Percentiles rank a stretch among this genome's conserved stretches.
Conservation (phyloP, 2,113 vertebrate species). For the Lamprologus ornatipinnis region DNA sequence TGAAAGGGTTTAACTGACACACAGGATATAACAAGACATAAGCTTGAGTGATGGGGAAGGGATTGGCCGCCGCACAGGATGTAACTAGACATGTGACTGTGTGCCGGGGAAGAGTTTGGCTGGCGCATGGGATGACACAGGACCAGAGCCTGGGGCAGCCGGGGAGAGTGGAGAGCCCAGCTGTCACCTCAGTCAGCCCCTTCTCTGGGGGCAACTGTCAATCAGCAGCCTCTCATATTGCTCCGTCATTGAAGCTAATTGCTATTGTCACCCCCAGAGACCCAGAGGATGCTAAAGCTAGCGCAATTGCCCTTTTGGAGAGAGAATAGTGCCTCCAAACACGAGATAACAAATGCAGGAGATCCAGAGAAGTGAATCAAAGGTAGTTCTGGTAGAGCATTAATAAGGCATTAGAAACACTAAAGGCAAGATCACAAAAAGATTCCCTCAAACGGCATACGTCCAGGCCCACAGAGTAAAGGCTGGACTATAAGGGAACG, state of each 20-base stretch:
- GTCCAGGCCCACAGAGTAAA: slow-evolving; percentile 22
- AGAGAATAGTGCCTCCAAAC: slow-evolving; percentile 61
- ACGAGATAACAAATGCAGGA: slow-evolving; percentile 45
- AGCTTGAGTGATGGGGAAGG: slow-evolving; percentile 59
- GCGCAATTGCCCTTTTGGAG: slow-evolving; percentile 61
- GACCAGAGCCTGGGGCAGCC: slow-evolving; percentile 68
- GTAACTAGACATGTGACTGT: slow-evolving; percentile 51
- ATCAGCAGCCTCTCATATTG: slow-evolving; percentile 65
- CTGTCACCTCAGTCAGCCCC: slow-evolving; percentile 70
- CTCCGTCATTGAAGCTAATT: slow-evolving; percentile 70
- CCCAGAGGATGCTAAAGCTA: slow-evolving; percentile 61
- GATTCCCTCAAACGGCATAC: slow-evolving; percentile 22
- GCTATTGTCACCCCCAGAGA: slow-evolving; percentile 69
- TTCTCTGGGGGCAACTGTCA: slow-evolving; percentile 70
- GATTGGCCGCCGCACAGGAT: slow-evolving; percentile 57
- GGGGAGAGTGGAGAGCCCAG: slow-evolving; percentile 62
- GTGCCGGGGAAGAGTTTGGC: slow-evolving; percentile 56
- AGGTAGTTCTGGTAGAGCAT: slow-evolving; percentile 46
- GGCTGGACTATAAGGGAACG: slow-evolving; percentile 28
- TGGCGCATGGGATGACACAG: slow-evolving; percentile 55
- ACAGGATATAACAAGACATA: slow-evolving; percentile 49
- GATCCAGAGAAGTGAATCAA: slow-evolving; percentile 54
- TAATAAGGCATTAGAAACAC: slow-evolving; percentile 61
- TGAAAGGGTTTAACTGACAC: slow-evolving; percentile 54
- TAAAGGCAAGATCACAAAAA: slow-evolving; percentile 60